Evolutionary conservation across 2,888 invertebrate genomes (phyloP).

Genomic region (Mycalesis mineus): DNA sequence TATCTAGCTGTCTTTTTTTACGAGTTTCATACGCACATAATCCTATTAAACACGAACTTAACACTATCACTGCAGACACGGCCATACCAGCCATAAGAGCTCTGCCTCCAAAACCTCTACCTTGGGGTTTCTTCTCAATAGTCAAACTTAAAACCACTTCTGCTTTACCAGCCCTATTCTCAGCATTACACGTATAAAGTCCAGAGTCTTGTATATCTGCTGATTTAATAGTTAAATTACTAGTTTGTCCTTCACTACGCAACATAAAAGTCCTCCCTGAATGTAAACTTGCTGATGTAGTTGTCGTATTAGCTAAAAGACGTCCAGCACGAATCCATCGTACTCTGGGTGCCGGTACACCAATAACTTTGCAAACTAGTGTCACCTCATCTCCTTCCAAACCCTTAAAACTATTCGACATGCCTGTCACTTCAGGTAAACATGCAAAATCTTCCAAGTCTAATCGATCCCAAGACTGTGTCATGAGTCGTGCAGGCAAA

Average conservation of each 20-base stretch:
- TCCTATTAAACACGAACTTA: conserved; percentile 82
- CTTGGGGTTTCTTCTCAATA: conserved; percentile 81
- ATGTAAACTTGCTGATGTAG: conserved; percentile 54
- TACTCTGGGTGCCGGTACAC: conserved; percentile 84
- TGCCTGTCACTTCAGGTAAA: conserved; percentile 82
- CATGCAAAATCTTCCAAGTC: conserved; percentile 90
- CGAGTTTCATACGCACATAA: conserved; percentile 82
- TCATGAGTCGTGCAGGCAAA: conserved; percentile 80
- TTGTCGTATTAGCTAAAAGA: conserved; percentile 80
- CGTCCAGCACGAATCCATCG: conserved; percentile 85
- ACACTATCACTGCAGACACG: conserved; percentile 82
- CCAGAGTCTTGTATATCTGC: conserved; percentile 87
- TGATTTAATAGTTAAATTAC: conserved; percentile 85
- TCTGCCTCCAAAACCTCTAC: conserved; percentile 77
- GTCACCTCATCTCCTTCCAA: conserved; percentile 86
- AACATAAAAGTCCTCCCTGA: conserved; percentile 81
- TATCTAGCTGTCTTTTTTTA: conserved; percentile 76
- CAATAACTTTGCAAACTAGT: conserved; percentile 83
- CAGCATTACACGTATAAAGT: conserved; percentile 86
- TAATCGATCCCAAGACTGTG: conserved; percentile 85
- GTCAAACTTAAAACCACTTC: conserved; percentile 85
- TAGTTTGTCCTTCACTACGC: conserved; percentile 81
- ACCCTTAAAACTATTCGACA: conserved; percentile 79
- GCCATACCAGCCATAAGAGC: conserved; percentile 83
- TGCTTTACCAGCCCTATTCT: conserved; percentile 87